Conservation (phyloP, 2,113 vertebrate genomes). For the Microcebus ravelobensis region DNA sequence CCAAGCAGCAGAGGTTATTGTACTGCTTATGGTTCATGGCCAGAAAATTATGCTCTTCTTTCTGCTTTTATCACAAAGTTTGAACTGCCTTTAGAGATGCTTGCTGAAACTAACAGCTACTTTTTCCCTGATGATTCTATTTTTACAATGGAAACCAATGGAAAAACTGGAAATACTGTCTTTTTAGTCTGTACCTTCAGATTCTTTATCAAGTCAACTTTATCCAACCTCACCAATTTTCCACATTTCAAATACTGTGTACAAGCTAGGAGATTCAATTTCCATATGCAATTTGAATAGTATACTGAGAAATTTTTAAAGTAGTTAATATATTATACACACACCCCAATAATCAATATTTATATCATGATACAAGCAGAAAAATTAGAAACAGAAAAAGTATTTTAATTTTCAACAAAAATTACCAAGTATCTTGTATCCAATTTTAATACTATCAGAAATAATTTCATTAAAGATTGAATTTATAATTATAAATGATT, state of each 20-base stretch:
- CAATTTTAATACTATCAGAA: constrained; percentile 1
- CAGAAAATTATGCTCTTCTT: neutral
- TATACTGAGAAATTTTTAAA: neutral
- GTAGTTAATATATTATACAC: neutral
- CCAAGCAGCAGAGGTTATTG: neutral
- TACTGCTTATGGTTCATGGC: neutral
- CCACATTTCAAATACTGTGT: neutral
- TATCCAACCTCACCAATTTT: neutral
- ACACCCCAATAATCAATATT: neutral
- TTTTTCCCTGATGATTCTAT: neutral
- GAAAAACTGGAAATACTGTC: neutral
- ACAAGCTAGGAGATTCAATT: neutral
- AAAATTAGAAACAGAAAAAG: constrained; percentile 9
- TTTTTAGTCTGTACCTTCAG: neutral
- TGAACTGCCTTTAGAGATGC: neutral
- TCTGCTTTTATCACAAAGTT: neutral
- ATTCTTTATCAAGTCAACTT: neutral
- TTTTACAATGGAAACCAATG: neutral
- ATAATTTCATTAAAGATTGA: neutral
- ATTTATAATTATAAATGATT: neutral
- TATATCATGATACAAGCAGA: neutral
- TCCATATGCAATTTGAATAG: neutral
- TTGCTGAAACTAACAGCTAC: neutral
- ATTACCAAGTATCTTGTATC: neutral
- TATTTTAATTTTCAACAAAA: neutral